Evolutionary conservation across 2,888 invertebrate species (phyloP), one percentile per base, ranked within the genome.

Genomic region (Schizaphis graminum): DNA sequence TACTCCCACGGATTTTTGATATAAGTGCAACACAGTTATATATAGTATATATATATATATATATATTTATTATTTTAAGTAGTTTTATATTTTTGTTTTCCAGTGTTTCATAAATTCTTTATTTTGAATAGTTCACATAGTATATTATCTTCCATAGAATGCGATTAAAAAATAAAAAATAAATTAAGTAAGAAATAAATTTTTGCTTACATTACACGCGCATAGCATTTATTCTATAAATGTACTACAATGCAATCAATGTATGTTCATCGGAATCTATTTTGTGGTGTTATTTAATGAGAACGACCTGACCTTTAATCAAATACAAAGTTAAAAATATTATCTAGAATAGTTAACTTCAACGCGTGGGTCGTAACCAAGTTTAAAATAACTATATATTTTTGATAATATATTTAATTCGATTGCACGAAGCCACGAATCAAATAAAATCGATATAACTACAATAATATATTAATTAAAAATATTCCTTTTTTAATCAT

Each of bases 371-470:
- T n/a, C 16, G 28, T 13, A 67, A n/a, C 1, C 13, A 13, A 13
- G 16, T 67, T 16, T 67, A n/a, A 2, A 5, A 16, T 61, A 28
- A n/a, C n/a, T 13, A 16, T n/a, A n/a, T 28, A 11, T 11, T 61
- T 28, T 61, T 61, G 4, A 16, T 61, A 56, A 21, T 57, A 57
- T 57, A 26, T 57, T 24, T 13, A 16, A 67, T 67, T 67, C 0
- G 5, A n/a, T 67, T 67, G 13, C 16, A 16, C 0, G 0, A 67
- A 13, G 0, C 16, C 16, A 16, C 0, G 0, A 67, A 13, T 2
- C 16, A 13, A n/a, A 67, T 13, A n/a, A n/a, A 67, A 61, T 67
- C 13, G 5, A 67, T n/a, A n/a, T n/a, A n/a, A n/a, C n/a, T 13
- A 67, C n/a, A 61, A n/a, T n/a, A n/a, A 67, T 44, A 44, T 44